These are phyloP conservation scores for Drosophila malerkotliana DNA, from an alignment of 1,140 invertebrate genomes.

Conservation along the genomic window DNA sequence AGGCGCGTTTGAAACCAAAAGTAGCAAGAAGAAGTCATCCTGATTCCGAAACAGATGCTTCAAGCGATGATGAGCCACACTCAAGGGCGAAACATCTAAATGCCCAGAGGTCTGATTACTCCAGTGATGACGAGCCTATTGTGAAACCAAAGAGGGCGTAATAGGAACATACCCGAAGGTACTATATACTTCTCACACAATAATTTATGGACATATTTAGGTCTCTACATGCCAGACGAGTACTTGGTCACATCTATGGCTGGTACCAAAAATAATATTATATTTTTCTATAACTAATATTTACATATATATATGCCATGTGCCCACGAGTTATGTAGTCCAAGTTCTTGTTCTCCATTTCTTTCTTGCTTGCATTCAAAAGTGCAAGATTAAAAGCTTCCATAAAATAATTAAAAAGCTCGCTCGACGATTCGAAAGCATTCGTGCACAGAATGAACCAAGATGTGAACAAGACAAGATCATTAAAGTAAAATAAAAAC, in stretches of 20 bases:
- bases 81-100: neutral
- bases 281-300: neutral
- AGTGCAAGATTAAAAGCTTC: too few relatives aligned
- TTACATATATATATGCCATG: neutral
- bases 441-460: too few relatives aligned
- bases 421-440: too few relatives aligned
- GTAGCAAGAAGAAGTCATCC: neutral
- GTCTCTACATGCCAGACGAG: neutral
- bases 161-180: neutral
- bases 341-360: too few relatives aligned
- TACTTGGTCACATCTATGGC: neutral
- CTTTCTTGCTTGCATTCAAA: too few relatives aligned
- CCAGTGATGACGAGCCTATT: slow-evolving; percentile 23
- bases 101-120: slow-evolving; percentile 5
- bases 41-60: neutral
- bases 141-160: slow-evolving; percentile 20
- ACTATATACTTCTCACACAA: too few relatives aligned
- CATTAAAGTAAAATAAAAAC: too few relatives aligned
- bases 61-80: slow-evolving; percentile 5
- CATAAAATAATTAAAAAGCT: too few relatives aligned
- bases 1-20: neutral
- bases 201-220: neutral
- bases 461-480: too few relatives aligned
- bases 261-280: neutral
- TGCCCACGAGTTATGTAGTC: neutral